phyloP scores from a whole-genome alignment of 2,888 invertebrate species.

The Sinelater perroti region DNA sequence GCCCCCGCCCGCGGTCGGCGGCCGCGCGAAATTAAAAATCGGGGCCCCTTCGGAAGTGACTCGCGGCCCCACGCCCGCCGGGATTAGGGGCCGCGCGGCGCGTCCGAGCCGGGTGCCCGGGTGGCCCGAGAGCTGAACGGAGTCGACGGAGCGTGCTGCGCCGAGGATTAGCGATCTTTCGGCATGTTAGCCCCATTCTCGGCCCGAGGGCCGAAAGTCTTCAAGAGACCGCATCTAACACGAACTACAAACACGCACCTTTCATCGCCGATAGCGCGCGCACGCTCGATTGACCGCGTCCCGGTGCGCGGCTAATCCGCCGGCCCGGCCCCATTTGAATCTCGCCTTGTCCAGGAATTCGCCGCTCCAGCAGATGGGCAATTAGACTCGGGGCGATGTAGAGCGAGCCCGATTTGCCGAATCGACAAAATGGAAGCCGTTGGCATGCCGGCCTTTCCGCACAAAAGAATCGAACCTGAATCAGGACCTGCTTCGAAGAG shows the following conservation, averaged over 20 bases:
- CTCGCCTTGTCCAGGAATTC: too few species aligned
- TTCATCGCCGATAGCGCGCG: slow-evolving; percentile 31
- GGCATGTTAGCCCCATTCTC: slow-evolving; percentile 39
- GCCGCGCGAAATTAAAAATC: background rate
- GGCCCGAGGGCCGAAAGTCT: slow-evolving; percentile 38
- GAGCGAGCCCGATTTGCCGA: too few species aligned
- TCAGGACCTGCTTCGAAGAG: too few species aligned
- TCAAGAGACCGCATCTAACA: slow-evolving; percentile 46
- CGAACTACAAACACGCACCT: slow-evolving; percentile 44
- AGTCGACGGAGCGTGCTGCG: slow-evolving; percentile 43
- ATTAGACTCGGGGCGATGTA: too few species aligned
- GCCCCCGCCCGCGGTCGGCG: background rate
- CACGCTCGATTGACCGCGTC: slow-evolving; percentile 38
- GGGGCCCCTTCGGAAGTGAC: background rate
- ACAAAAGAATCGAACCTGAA: too few species aligned
- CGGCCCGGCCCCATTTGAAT: too few species aligned
- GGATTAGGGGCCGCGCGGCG: slow-evolving; percentile 6
- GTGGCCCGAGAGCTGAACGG: slow-evolving; percentile 39
- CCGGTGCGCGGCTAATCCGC: too few species aligned
- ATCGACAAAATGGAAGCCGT: too few species aligned
- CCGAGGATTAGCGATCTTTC: slow-evolving; percentile 42
- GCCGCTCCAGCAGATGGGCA: too few species aligned
- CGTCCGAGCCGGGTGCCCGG: slow-evolving; percentile 35
- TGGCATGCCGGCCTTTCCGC: too few species aligned
- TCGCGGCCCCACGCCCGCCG: background rate